These are phyloP conservation scores for Sarcoramphus papa DNA, from an alignment of 2,797 vertebrate species.

Conservation along the genomic window DNA sequence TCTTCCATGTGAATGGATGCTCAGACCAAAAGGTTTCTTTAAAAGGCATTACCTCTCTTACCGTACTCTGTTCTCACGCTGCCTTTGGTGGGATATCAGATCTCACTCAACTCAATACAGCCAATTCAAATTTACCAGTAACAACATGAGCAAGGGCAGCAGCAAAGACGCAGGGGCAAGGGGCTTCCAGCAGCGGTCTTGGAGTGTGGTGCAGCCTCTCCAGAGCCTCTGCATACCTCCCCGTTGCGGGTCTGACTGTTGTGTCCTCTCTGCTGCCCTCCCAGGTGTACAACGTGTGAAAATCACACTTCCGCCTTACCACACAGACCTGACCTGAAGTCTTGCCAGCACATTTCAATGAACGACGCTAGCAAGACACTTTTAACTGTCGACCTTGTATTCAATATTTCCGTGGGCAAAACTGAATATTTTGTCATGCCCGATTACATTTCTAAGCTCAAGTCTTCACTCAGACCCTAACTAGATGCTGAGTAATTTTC, in stretches of 20 bases:
- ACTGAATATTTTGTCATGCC: background rate
- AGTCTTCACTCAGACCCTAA: background rate
- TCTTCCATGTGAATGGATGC: background rate
- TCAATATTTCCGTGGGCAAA: background rate
- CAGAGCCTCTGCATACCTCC: background rate
- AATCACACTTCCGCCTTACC: background rate
- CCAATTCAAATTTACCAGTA: background rate
- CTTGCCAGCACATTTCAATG: background rate
- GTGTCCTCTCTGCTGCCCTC: background rate
- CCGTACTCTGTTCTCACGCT: accelerated
- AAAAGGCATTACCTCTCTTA: background rate
- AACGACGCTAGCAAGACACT: background rate
- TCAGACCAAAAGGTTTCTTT: background rate
- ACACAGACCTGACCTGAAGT: background rate
- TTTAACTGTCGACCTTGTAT: background rate
- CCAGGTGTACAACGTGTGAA: accelerated
- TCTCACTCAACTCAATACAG: background rate
- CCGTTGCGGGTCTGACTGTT: background rate
- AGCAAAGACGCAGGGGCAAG: background rate
- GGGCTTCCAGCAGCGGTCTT: background rate
- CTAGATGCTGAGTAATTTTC: background rate
- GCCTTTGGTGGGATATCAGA: background rate
- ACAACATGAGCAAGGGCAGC: background rate
- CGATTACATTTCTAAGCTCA: background rate
- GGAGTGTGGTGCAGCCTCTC: background rate